A percentile compares a stretch with the other conserved stretches of the same genome.
phyloP scores from a whole-genome alignment of 2,797 vertebrate species.

The Helostoma temminkii region DNA sequence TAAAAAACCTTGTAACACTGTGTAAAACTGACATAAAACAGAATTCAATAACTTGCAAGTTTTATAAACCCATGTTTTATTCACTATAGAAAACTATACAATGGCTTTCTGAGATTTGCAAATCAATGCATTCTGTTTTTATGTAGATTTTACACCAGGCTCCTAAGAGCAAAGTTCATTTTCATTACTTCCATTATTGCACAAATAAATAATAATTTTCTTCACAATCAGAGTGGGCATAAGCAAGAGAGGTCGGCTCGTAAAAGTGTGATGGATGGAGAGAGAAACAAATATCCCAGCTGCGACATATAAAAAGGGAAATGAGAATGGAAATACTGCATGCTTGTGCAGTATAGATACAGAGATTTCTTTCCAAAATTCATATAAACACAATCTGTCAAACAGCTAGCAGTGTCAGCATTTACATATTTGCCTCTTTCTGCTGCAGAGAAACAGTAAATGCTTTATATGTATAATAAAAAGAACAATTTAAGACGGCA shows the following conservation, averaged over 20 bases:
- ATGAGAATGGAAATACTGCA: not conserved
- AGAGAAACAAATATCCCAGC: not conserved
- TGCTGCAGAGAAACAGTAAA: slow-evolving; percentile 18
- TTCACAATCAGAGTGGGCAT: not conserved
- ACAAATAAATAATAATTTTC: not conserved
- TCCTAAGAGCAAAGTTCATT: not conserved
- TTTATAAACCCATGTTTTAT: too few relatives aligned
- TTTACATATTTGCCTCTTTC: slow-evolving; percentile 21
- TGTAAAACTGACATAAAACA: too few relatives aligned
- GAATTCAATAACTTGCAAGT: too few relatives aligned
- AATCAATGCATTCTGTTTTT: too few relatives aligned
- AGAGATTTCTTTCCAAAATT: slow-evolving; percentile 19
- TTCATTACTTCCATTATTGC: not conserved
- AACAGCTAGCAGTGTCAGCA: slow-evolving; percentile 26
- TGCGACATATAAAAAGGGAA: not conserved
- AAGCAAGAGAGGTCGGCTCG: not conserved
- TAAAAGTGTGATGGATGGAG: not conserved
- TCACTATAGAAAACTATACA: too few relatives aligned
- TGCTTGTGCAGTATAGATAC: slow-evolving; percentile 15
- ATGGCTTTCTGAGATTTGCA: too few relatives aligned
- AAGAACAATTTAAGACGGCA: not conserved
- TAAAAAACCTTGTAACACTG: too few relatives aligned
- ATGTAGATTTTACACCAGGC: too few relatives aligned
- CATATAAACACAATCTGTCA: slow-evolving; percentile 50
- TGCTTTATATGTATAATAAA: slow-evolving; percentile 4